Percentiles rank a stretch among this genome's conserved stretches.
phyloP scores from a whole-genome alignment of 2,113 vertebrate species.

The Xyrauchen texanus region DNA sequence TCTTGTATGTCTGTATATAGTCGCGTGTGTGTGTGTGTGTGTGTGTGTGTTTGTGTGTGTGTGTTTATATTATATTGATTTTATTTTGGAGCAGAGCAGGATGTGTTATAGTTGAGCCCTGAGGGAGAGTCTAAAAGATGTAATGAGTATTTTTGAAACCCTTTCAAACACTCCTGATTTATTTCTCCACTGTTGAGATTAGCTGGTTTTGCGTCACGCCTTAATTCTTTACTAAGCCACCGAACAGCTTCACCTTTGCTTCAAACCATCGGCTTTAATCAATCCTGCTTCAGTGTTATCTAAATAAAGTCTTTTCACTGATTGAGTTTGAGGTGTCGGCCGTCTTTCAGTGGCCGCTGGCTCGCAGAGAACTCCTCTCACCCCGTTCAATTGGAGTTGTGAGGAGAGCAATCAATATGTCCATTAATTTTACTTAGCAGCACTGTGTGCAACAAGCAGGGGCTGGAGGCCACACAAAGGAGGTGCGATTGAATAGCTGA shows the following conservation, averaged over 20 bases:
- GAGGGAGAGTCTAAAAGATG: constrained; percentile 7
- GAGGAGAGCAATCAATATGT: constrained; percentile 53
- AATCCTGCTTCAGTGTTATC: constrained; percentile 44
- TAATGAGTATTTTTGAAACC: background rate
- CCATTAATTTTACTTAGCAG: constrained; percentile 61
- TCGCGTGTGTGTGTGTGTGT: background rate
- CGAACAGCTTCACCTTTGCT: constrained; percentile 36
- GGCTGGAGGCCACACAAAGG: constrained; percentile 53
- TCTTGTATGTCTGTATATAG: constrained; percentile 17
- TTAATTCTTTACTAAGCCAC: background rate
- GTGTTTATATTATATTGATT: constrained; percentile 27
- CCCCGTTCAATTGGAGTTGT: constrained; percentile 56
- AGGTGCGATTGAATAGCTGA: constrained; percentile 46
- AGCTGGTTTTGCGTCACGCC: background rate
- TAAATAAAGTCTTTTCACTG: constrained; percentile 43
- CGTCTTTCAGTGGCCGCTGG: constrained; percentile 14
- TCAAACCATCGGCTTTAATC: constrained; percentile 47
- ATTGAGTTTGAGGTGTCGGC: constrained; percentile 27
- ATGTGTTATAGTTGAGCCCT: constrained; percentile 28
- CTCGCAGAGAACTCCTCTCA: constrained; percentile 33
- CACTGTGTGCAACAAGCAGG: constrained; percentile 30
- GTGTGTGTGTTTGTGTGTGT: background rate
- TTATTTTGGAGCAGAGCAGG: constrained; percentile 24
- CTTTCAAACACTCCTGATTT: background rate
- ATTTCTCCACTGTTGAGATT: background rate